Evolutionary conservation across 2,888 invertebrate species (phyloP).

Genomic region (Mellilla xanthometata): DNA sequence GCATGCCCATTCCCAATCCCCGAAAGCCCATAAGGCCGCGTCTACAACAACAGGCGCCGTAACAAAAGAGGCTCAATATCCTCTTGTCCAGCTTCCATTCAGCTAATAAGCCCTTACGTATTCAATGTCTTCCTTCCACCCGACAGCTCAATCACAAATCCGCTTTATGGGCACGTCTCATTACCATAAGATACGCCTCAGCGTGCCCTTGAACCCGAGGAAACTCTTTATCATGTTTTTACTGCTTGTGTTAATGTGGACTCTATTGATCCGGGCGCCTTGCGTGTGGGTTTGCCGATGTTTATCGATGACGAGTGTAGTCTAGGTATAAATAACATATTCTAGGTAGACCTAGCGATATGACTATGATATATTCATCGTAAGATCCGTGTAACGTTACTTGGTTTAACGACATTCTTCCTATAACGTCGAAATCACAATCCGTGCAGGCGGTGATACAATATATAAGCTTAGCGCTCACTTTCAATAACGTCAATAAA

Average conservation of each 20-base stretch:
- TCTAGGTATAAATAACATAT: too few relatives aligned
- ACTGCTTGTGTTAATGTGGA: conserved; percentile 19
- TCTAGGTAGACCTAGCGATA: too few relatives aligned
- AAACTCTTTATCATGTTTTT: conserved; percentile 19
- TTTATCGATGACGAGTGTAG: too few relatives aligned
- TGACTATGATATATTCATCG: too few relatives aligned
- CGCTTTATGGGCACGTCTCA: conserved; percentile 23
- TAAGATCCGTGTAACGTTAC: too few relatives aligned
- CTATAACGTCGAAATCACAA: too few relatives aligned
- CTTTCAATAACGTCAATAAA: too few relatives aligned
- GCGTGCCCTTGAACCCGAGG: conserved; percentile 22
- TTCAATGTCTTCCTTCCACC: conserved; percentile 20
- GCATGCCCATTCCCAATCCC: too few relatives aligned
- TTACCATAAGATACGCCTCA: conserved; percentile 27
- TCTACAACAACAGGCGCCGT: neutral
- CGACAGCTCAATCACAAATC: conserved; percentile 22
- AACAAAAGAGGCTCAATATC: neutral
- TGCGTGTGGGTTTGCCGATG: too few relatives aligned
- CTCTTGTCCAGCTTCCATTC: conserved; percentile 1
- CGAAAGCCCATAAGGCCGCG: neutral
- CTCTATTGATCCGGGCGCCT: conserved; percentile 8
- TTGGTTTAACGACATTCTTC: too few relatives aligned
- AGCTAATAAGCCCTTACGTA: conserved; percentile 19
- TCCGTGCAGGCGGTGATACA: too few relatives aligned
- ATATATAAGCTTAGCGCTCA: too few relatives aligned